Evolutionary conservation across 2,888 invertebrate genomes (phyloP).

Genomic region (Syritta pipiens): DNA sequence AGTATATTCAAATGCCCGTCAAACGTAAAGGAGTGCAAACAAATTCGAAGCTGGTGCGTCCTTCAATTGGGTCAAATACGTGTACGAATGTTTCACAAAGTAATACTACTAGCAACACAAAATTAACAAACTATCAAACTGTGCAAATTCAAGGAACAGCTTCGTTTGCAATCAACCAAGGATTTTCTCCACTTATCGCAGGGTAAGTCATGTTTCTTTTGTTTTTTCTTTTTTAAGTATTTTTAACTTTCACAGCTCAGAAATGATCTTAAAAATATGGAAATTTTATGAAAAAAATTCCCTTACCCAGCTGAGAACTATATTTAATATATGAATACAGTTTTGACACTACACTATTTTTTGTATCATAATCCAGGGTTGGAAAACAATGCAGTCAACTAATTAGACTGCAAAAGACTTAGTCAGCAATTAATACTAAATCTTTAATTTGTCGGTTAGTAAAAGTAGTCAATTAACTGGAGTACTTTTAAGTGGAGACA

Average conservation of each 20-base stretch:
- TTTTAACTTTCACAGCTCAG: background rate
- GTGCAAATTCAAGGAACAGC: conserved; percentile 72
- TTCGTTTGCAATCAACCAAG: conserved; percentile 70
- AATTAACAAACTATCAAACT: conserved; percentile 70
- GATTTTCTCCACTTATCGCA: conserved; percentile 70
- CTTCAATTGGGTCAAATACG: conserved; percentile 81
- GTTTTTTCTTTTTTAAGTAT: too few species aligned
- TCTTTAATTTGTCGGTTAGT: too few species aligned
- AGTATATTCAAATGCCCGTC: conserved; percentile 89
- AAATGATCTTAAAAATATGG: background rate
- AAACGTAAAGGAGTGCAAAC: conserved; percentile 85
- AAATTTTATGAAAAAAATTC: background rate
- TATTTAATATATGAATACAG: too few species aligned
- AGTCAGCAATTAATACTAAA: too few species aligned
- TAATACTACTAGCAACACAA: conserved; percentile 56
- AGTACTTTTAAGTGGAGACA: too few species aligned
- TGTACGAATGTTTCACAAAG: conserved; percentile 60
- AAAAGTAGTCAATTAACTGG: too few species aligned
- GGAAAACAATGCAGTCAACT: too few species aligned
- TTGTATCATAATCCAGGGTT: too few species aligned
- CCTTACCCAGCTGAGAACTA: too few species aligned
- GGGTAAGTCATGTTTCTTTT: conserved; percentile 68
- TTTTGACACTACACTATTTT: too few species aligned
- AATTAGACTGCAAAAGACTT: too few species aligned
- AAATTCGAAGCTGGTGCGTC: conserved; percentile 84